These are phyloP conservation scores for Cryptus armator DNA, from an alignment of 2,888 invertebrate species.

Conservation along the genomic window DNA sequence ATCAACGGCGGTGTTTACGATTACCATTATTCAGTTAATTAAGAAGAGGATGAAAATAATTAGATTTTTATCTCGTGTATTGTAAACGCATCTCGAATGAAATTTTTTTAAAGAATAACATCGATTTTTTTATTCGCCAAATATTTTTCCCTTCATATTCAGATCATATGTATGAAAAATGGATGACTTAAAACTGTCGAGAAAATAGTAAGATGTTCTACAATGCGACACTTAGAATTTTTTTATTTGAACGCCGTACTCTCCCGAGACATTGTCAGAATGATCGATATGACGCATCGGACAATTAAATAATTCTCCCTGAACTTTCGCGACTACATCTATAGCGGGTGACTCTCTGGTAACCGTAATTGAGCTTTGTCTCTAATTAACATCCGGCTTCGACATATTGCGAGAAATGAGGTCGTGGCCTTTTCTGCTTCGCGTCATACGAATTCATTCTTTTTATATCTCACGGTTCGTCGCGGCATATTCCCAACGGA, in stretches of 20 bases:
- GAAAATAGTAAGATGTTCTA: too few species aligned
- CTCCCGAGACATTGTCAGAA: not conserved
- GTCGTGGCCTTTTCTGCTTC: not conserved
- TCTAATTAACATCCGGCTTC: constrained; percentile 21
- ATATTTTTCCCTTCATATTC: too few species aligned
- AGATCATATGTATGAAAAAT: too few species aligned
- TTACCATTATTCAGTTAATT: too few species aligned
- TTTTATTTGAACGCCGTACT: not conserved
- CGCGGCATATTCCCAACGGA: not conserved
- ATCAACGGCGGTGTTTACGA: not conserved
- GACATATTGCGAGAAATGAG: not conserved
- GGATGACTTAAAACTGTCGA: too few species aligned
- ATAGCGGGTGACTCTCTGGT: not conserved
- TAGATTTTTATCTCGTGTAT: too few species aligned
- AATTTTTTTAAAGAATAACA: too few species aligned
- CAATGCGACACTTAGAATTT: not conserved
- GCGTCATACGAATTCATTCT: constrained; percentile 5
- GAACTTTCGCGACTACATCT: not conserved
- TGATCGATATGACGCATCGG: constrained; percentile 34
- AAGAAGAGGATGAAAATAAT: too few species aligned
- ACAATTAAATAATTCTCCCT: not conserved
- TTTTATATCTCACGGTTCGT: constrained; percentile 2
- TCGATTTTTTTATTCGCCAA: too few species aligned
- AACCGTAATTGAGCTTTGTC: constrained; percentile 2
- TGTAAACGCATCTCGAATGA: too few species aligned